A percentile compares a stretch with the other conserved stretches of the same genome.
These are phyloP conservation scores for Diarsia rubi DNA, from an alignment of 2,888 invertebrate genomes.

Conservation along the genomic window DNA sequence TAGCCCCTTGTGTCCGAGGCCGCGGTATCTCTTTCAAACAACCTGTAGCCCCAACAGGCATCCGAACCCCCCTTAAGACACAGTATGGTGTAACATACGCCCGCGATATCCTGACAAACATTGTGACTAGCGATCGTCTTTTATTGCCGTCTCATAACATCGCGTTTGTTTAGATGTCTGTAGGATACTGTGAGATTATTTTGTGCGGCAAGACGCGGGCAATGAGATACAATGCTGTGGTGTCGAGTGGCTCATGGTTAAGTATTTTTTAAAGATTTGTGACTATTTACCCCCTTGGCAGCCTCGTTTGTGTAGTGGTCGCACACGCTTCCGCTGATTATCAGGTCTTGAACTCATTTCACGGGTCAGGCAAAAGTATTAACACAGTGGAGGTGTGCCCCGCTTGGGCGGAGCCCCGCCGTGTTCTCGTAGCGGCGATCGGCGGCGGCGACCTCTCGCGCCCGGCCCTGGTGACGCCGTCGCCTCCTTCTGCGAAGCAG, in stretches of 20 bases:
- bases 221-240: not conserved
- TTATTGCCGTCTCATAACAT: constrained; percentile 42
- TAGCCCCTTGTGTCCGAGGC: too few relatives aligned
- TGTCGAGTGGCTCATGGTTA: not conserved
- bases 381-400: too few relatives aligned
- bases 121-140: constrained; percentile 31
- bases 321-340: not conserved
- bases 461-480: too few relatives aligned
- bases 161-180: constrained; percentile 9
- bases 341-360: not conserved
- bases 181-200: constrained; percentile 11
- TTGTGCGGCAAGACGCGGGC: not conserved
- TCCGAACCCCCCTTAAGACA: not conserved
- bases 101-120: constrained; percentile 36
- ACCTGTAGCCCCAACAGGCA: too few relatives aligned
- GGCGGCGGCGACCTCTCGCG: too few relatives aligned
- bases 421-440: too few relatives aligned
- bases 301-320: not conserved
- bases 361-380: not conserved
- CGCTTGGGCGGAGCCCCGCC: too few relatives aligned
- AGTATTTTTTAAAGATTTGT: not conserved
- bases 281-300: not conserved
- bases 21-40: too few relatives aligned
- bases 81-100: constrained; percentile 22
- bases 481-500: too few relatives aligned